These are phyloP conservation scores for Galerucella nymphaeae DNA, from an alignment of 2,888 invertebrate species.

Conservation along the genomic window DNA sequence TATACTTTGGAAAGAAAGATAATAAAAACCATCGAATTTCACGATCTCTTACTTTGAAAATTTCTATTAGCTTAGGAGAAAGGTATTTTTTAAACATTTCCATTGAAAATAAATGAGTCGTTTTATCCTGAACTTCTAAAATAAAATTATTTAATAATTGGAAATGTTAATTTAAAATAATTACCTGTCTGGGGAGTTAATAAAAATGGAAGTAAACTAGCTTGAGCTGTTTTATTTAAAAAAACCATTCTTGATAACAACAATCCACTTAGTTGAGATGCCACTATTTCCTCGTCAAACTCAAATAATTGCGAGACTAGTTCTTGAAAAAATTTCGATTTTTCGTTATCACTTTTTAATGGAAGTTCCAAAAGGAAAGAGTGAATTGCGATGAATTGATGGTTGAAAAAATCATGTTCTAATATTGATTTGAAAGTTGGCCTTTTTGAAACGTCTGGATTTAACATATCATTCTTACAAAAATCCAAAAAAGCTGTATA, in stretches of 20 bases:
- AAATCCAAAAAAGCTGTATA: slow-evolving; percentile 78
- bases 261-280: slow-evolving; percentile 80
- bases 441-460: slow-evolving; percentile 72
- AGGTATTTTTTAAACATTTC: slow-evolving; percentile 78
- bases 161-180: background rate
- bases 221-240: slow-evolving; percentile 83
- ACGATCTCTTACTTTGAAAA: slow-evolving; percentile 87
- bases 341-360: slow-evolving; percentile 81
- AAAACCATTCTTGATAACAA: slow-evolving; percentile 87
- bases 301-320: slow-evolving; percentile 75
- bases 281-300: slow-evolving; percentile 85
- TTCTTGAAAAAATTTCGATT: slow-evolving; percentile 80
- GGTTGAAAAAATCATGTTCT: slow-evolving; percentile 82
- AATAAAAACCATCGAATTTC: slow-evolving; percentile 84
- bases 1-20: slow-evolving; percentile 81
- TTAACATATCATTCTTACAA: slow-evolving; percentile 77
- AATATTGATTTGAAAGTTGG: slow-evolving; percentile 76
- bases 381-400: slow-evolving; percentile 86
- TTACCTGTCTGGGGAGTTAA: slow-evolving; percentile 78
- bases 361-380: slow-evolving; percentile 86
- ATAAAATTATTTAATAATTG: slow-evolving; percentile 1
- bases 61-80: slow-evolving; percentile 80
- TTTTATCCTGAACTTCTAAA: slow-evolving; percentile 54
- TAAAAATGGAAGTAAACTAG: slow-evolving; percentile 76
- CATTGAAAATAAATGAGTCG: slow-evolving; percentile 73